Percentiles rank a stretch among this genome's conserved stretches.
These are phyloP conservation scores for Babylonia areolata DNA, from an alignment of 1,140 invertebrate species.

Conservation along the genomic window DNA sequence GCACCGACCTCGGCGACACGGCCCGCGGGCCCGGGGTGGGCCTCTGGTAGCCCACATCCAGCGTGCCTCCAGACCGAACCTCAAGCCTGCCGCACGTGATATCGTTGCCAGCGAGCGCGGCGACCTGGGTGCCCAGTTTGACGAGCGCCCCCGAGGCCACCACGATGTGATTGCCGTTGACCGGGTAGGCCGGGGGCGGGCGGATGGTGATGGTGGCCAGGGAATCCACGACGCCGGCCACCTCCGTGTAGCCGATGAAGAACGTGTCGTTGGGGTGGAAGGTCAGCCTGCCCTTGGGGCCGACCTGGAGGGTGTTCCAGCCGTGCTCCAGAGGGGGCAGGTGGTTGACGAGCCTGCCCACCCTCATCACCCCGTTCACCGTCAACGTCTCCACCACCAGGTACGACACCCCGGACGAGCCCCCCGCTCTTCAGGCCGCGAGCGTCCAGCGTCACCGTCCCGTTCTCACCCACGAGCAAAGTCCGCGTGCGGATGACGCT, in stretches of 20 bases:
- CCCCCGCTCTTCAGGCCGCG: conserved; percentile 41
- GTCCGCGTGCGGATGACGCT: conserved; percentile 39
- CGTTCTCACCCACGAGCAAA: conserved; percentile 43
- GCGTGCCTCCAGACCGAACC: conserved; percentile 16
- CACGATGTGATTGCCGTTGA: conserved; percentile 41
- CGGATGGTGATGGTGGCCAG: conserved; percentile 7
- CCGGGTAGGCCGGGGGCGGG: conserved; percentile 39
- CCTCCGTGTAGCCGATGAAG: conserved; percentile 39
- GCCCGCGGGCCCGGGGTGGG: neutral
- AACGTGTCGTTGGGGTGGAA: conserved; percentile 39
- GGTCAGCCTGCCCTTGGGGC: neutral
- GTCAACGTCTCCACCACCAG: conserved; percentile 49
- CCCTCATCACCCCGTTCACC: conserved; percentile 52
- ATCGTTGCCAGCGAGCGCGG: neutral
- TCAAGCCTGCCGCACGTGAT: conserved; percentile 18
- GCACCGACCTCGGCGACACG: conserved; percentile 8
- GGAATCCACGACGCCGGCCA: conserved; percentile 47
- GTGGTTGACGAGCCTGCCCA: conserved; percentile 51
- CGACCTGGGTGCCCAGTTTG: conserved; percentile 18
- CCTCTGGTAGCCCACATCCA: conserved; percentile 32
- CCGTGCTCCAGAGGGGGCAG: conserved; percentile 33
- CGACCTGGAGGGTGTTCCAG: conserved; percentile 43
- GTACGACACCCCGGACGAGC: conserved; percentile 50
- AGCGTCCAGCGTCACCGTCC: conserved; percentile 53
- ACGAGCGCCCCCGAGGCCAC: conserved; percentile 39